Evolutionary conservation across 2,113 vertebrate species (phyloP), one percentile per base, ranked within the genome.

Genomic region (Thryonomys swinderianus): DNA sequence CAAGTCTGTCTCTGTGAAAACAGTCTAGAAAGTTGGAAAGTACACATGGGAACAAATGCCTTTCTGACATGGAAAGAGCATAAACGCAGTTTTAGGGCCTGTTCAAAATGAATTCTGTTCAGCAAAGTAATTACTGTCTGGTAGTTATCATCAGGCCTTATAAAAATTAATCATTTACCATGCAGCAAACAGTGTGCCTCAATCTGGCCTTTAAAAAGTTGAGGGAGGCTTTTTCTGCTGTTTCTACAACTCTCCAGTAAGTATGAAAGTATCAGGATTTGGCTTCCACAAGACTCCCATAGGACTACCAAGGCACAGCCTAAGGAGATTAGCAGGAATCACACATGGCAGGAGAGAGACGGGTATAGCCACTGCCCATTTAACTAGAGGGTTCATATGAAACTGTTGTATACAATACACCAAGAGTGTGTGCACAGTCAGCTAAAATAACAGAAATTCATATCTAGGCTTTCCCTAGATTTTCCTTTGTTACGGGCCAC

Each of bases 151-250:
- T 16, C 8, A 13, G 30, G 40, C 12, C 93, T 51, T 37, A 73
- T 37, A 73, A 83, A 67, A 83, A 67, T 89, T 91, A 91, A 95
- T 94, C 59, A 95, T 92, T 88, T 37, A 81, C 93, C 45, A 30
- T 0, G 20, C 5, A 48, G 95, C 74, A 86, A 80, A 83, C 1
- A 66, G 61, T 3, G 32, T 30, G 80, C 57, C 42, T 40, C 32
- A 13, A 7, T 13, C 40, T 45, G 85, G 59, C 45, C 84, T 87
- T 57, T 48, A 66, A 80, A 69, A 69, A 48, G 45, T 17, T 0
- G 5, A 91, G 34, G 5, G 55, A 74, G 34, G 7, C 76, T 73
- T 85, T 93, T n/a, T 21, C n/a, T 69, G 74, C 48, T 61, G 40
- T 27, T 42, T 18, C 32, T 80, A 42, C 51, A 76, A 69, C 12